Evolutionary conservation across 2,888 invertebrate species (phyloP), one percentile per base, ranked within the genome.

Genomic region (Rapana venosa): DNA sequence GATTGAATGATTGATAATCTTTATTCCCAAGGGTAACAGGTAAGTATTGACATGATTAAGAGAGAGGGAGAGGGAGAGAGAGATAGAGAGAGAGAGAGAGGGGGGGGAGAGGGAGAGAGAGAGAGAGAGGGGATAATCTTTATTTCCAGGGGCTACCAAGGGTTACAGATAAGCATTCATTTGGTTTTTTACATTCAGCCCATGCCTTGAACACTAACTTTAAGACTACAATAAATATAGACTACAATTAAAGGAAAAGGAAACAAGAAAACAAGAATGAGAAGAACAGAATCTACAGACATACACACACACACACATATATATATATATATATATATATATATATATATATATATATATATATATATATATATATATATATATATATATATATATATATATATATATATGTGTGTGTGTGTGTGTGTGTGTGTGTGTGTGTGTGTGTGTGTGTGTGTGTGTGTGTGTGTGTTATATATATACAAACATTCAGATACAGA

Each of bases 271-370:
- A 11, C 11, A 20, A 74, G 26, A 26, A 11, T n/a, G 1, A 74
- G 26, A 74, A 26, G n/a, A 26, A 20, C 74, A 26, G 8, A 74
- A 17, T 22, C 74, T 74, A 6, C 6, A 74, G 26, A 22, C 74
- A 74, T 74, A 6, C 26, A 6, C 74, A 26, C 8, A 17, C 74
- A 74, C 74, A 26, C 8, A 26, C 74, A 26, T 74, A 74, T n/a
- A 26, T 26, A n/a, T 74, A n/a, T 74, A n/a, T 74, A 26, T 74
- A n/a, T 74, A 26, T 79, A 32, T 47, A 4, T 32, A 13, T 79
- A 35, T 79, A n/a, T 79, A 35, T 79, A n/a, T 79, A 35, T 79
- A n/a, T 79, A 35, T 79, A n/a, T 79, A 35, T 79, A n/a, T 79
- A 32, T 79, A n/a, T 79, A 32, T 32, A n/a, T 79, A 32, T 79